Conservation (phyloP, 92 coral and sea anemone species). For the Palythoa caribaeorum region DNA sequence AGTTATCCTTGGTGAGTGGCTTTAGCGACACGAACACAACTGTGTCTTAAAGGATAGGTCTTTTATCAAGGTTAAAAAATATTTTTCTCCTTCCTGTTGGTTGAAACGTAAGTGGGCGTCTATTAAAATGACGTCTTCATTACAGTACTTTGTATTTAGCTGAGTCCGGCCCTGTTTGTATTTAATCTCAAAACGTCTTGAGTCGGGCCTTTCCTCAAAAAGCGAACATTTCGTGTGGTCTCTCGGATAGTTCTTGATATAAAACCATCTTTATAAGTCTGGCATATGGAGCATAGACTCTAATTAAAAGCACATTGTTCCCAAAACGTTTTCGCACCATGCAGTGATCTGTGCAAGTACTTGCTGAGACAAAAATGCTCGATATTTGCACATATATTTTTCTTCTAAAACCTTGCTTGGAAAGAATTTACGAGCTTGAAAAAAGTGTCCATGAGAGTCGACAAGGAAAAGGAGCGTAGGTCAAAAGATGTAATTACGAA, state of each 20-base stretch:
- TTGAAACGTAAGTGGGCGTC: slow-evolving; percentile 13
- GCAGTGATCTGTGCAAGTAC: slow-evolving; percentile 35
- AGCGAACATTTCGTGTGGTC: slow-evolving; percentile 23
- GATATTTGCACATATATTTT: slow-evolving; percentile 23
- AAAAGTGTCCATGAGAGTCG: not conserved
- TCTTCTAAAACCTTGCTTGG: not conserved
- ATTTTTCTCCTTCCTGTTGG: slow-evolving; percentile 6
- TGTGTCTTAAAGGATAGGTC: not conserved
- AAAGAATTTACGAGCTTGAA: not conserved
- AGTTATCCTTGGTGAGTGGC: not conserved
- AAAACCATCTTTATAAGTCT: slow-evolving; percentile 1
- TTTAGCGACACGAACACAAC: not conserved
- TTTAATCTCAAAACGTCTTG: not conserved
- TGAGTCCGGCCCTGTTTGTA: not conserved
- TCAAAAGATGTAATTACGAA: not conserved
- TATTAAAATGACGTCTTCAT: not conserved
- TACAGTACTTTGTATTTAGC: not conserved
- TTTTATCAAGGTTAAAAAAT: not conserved
- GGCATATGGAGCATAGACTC: not conserved
- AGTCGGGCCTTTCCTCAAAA: not conserved
- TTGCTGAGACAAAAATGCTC: slow-evolving; percentile 51
- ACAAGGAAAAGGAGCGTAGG: not conserved
- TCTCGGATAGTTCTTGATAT: not conserved
- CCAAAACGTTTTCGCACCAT: slow-evolving; percentile 39
- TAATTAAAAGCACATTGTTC: slow-evolving; percentile 52